Percentiles rank a stretch among this genome's conserved stretches.
These are phyloP conservation scores for Tauraco hartlaubi DNA, from an alignment of 2,797 vertebrate species.

Conservation along the genomic window DNA sequence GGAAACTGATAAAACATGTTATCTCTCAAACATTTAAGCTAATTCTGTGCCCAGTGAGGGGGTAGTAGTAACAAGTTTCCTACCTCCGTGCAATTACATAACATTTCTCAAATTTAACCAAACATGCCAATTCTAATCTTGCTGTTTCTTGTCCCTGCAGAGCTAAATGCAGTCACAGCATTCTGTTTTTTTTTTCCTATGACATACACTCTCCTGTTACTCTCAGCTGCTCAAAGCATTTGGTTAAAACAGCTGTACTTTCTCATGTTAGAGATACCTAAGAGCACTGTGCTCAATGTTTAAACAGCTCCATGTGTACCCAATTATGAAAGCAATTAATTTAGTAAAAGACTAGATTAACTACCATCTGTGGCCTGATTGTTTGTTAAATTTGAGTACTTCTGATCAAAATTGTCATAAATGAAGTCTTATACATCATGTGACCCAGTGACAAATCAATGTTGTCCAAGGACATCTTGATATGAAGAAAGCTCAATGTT, in stretches of 20 bases:
- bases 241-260: background rate
- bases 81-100: background rate
- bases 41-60: background rate
- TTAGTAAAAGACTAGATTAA: conserved; percentile 52
- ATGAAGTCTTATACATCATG: background rate
- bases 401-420: conserved; percentile 19
- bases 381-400: conserved; percentile 55
- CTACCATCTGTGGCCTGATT: conserved; percentile 52
- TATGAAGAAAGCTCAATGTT: background rate
- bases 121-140: background rate
- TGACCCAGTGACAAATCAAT: background rate
- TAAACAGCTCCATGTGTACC: conserved; percentile 48
- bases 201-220: background rate
- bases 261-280: conserved; percentile 10
- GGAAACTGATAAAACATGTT: background rate
- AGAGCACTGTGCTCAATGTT: conserved; percentile 28
- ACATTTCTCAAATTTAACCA: background rate
- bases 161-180: background rate
- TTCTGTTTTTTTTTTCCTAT: background rate
- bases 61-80: background rate
- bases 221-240: conserved; percentile 13
- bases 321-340: conserved; percentile 67
- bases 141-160: background rate
- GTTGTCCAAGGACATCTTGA: background rate
- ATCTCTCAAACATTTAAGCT: background rate